Conservation (phyloP, 2,113 vertebrate species). For the Ariopsis seemanni region DNA sequence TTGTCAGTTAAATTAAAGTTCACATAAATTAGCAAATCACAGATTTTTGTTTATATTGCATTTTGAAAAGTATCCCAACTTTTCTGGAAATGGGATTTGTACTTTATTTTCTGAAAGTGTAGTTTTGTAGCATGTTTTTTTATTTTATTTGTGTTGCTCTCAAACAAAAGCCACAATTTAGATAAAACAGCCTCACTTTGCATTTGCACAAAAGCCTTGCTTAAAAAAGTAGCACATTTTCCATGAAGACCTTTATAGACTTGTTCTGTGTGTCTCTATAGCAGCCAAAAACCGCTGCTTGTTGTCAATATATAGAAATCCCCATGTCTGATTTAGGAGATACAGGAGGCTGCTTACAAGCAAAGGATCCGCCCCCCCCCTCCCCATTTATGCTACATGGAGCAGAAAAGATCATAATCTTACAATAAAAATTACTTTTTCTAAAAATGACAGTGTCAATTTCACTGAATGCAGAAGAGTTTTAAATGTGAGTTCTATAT, state of each 20-base stretch:
- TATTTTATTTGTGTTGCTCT: not conserved
- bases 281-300: slow-evolving; percentile 18
- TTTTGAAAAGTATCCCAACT: too few species aligned
- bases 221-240: not conserved
- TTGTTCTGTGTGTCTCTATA: not conserved
- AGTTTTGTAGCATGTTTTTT: too few species aligned
- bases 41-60: too few species aligned
- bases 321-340: slow-evolving; percentile 9
- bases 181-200: not conserved
- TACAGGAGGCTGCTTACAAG: slow-evolving; percentile 20
- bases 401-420: not conserved
- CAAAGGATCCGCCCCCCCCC: not conserved
- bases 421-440: not conserved
- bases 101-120: too few species aligned
- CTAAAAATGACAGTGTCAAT: not conserved
- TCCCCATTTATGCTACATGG: not conserved
- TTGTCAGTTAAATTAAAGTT: too few species aligned
- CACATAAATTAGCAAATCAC: too few species aligned
- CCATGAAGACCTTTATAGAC: not conserved
- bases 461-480: not conserved
- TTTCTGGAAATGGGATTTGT: too few species aligned
- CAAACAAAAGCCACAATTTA: not conserved
- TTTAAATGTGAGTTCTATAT: too few species aligned
- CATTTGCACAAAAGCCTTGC: not conserved
- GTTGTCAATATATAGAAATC: slow-evolving; percentile 15